Percentiles rank a stretch among this genome's conserved stretches.
phyloP scores from a whole-genome alignment of 1,140 invertebrate genomes.

The Planococcus citri region DNA sequence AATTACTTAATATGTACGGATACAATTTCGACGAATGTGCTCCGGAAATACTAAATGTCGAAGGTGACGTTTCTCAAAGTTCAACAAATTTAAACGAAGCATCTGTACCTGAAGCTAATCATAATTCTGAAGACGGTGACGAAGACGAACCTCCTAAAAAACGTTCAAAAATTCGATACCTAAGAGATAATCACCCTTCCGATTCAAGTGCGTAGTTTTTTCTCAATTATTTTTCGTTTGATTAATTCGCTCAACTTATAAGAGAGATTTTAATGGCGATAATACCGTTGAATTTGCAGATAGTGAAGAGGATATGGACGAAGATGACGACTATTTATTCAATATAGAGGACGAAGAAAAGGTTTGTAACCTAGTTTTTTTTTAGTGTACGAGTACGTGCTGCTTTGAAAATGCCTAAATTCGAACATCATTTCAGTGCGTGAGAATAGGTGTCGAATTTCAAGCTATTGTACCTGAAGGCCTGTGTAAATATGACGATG shows the following conservation, averaged over 20 bases:
- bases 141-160: background rate
- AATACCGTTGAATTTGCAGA: background rate
- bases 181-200: background rate
- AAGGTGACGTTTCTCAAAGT: background rate
- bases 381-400: background rate
- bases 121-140: background rate
- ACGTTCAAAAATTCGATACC: conserved; percentile 1
- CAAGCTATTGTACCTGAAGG: conserved; percentile 89
- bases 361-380: background rate
- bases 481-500: conserved; percentile 69
- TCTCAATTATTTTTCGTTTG: background rate
- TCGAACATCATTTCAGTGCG: conserved; percentile 44
- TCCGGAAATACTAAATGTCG: background rate
- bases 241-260: background rate
- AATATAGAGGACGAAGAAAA: conserved; percentile 16
- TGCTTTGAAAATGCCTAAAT: background rate
- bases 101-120: background rate
- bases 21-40: conserved; percentile 36
- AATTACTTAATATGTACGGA: conserved; percentile 76
- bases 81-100: background rate
- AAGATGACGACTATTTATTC: conserved; percentile 10
- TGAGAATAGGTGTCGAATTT: conserved; percentile 89
- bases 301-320: conserved; percentile 5
- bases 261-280: too few species aligned
- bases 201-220: background rate